Evolutionary conservation across 23 tunicate species (phyloP).

Genomic region (Aplidium turbinatum): DNA sequence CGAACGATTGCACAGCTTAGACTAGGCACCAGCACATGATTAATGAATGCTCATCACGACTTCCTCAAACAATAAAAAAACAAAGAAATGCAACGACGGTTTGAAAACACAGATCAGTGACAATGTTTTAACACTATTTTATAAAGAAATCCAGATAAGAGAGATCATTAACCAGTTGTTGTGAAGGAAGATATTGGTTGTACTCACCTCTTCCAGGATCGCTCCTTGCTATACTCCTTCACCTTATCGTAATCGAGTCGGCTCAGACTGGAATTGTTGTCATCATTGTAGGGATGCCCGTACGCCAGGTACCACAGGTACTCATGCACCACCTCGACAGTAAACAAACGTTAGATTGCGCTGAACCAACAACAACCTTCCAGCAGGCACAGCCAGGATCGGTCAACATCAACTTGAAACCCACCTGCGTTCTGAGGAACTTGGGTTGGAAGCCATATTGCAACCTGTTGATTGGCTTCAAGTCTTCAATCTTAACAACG

Average conservation of each 20-base stretch:
- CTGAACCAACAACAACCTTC: too few relatives aligned
- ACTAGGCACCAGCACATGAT: too few relatives aligned
- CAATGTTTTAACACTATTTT: too few relatives aligned
- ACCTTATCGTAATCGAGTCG: conserved; percentile 52
- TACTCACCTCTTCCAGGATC: conserved; percentile 75
- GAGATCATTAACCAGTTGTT: too few relatives aligned
- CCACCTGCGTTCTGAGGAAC: conserved; percentile 31
- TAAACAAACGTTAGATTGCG: neutral
- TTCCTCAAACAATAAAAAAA: too few relatives aligned
- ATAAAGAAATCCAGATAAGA: too few relatives aligned
- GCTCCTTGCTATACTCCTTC: conserved; percentile 31
- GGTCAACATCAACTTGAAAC: neutral
- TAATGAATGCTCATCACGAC: too few relatives aligned
- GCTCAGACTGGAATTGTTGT: neutral
- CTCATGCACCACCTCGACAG: conserved; percentile 62
- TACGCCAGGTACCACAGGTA: conserved; percentile 95
- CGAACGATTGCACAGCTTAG: too few relatives aligned
- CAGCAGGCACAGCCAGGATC: too few relatives aligned
- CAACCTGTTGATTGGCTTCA: conserved; percentile 2
- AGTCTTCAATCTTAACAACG: conserved; percentile 9
- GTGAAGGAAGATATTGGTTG: neutral
- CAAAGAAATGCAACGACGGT: too few relatives aligned
- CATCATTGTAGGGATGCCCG: conserved; percentile 56
- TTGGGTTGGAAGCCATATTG: conserved; percentile 52
- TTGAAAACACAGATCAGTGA: too few relatives aligned